Evolutionary conservation across 2,888 invertebrate genomes (phyloP).

Genomic region (Eupithecia centaureata): DNA sequence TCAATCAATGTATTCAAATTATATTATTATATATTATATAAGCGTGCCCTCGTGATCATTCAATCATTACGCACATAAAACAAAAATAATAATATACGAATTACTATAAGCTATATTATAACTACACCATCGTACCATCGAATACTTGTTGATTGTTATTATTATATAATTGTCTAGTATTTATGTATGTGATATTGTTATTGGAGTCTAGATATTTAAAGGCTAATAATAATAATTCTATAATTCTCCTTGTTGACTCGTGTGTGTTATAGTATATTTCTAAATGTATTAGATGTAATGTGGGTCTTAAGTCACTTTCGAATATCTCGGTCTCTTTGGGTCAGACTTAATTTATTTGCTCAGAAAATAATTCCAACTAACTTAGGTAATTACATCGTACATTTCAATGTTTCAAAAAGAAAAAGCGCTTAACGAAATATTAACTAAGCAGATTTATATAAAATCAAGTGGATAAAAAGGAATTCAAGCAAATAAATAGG

Average conservation of each 20-base stretch:
- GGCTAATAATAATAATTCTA: conserved; percentile 69
- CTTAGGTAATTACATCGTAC: too few relatives aligned
- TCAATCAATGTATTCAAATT: conserved; percentile 38
- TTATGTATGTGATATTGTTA: conserved; percentile 83
- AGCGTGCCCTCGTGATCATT: conserved; percentile 63
- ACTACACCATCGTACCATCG: conserved; percentile 76
- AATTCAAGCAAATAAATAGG: not conserved
- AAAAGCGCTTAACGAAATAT: not conserved
- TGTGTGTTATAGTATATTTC: conserved; percentile 70
- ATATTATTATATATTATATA: conserved; percentile 47
- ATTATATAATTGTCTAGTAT: conserved; percentile 76
- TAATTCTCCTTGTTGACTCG: conserved; percentile 80
- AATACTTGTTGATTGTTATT: conserved; percentile 82
- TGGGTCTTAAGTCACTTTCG: conserved; percentile 30
- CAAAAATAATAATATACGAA: conserved; percentile 65
- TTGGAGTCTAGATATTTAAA: conserved; percentile 78
- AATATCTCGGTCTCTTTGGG: conserved; percentile 6
- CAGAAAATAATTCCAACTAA: not conserved
- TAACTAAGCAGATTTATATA: not conserved
- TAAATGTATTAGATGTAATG: conserved; percentile 35
- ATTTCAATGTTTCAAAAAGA: not conserved
- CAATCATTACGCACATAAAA: conserved; percentile 73
- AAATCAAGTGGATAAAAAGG: not conserved
- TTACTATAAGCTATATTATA: conserved; percentile 67
- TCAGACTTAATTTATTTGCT: conserved; percentile 2